Percentiles rank a stretch among this genome's conserved stretches.
Conservation (phyloP, 2,888 invertebrate species). For the Macrophya annulata region DNA sequence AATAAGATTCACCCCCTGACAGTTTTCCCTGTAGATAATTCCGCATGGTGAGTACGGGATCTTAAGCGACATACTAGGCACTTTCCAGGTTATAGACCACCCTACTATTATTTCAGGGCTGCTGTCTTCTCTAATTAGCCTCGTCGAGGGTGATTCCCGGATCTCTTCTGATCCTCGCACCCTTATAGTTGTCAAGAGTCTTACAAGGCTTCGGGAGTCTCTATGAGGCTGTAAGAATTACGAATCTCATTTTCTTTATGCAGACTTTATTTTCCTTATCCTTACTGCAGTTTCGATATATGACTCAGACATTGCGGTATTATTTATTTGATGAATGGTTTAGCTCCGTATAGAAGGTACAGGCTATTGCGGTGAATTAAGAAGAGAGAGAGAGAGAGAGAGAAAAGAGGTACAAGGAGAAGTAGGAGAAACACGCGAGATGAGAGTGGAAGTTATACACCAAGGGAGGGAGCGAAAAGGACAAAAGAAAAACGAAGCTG, state of each 20-base stretch:
- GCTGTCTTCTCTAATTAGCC: constrained; percentile 36
- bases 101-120: constrained; percentile 47
- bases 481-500: constrained; percentile 72
- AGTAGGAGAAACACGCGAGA: background rate
- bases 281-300: constrained; percentile 56
- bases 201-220: constrained; percentile 2
- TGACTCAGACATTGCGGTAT: constrained; percentile 69
- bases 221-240: no score
- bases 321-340: constrained; percentile 76
- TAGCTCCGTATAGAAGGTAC: constrained; percentile 68
- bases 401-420: constrained; percentile 53
- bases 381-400: constrained; percentile 58
- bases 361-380: constrained; percentile 57
- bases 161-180: constrained; percentile 35
- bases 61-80: background rate
- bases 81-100: background rate
- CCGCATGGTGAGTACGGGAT: background rate
- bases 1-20: constrained; percentile 24
- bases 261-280: background rate
- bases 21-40: background rate
- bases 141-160: background rate
- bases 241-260: constrained; percentile 15
- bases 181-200: background rate
- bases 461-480: constrained; percentile 59
- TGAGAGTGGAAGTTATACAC: constrained; percentile 42